Base-by-base conservation (phyloP, 2,113 vertebrate species). In the Mobula birostris region DNA sequence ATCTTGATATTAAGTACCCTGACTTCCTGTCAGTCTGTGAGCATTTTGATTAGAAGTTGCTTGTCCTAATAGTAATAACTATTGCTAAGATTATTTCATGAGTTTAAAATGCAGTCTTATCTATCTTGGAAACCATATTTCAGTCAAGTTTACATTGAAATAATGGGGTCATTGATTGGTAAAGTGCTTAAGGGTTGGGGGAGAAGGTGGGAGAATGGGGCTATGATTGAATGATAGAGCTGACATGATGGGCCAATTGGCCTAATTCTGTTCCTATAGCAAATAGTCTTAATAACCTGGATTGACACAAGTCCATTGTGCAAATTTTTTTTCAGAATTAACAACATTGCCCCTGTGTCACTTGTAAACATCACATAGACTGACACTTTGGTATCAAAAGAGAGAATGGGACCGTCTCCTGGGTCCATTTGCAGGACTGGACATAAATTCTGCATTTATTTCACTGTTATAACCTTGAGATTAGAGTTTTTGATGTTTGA, bases 401-500 rank as follows among this genome's bases (percentile, higher is more conserved):
- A 56, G 91, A 93, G 91, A 56, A 76, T 56, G 36, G 36, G 72
- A 56, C 40, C 11, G 40, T 93, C 91, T 93, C 91, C 21, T 40
- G 70, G 91, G 91, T 93, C 40, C 40, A 48, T 93, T 93, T 93
- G 36, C 66, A 24, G 70, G 91, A 70, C 8, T 74, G 68, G 19
- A 70, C 91, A 74, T 74, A 70, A 93, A 74, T 93, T 8, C 74
- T 74, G 36, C 21, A 40, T 93, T 93, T 76, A 70, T 70, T 40
- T 93, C 68, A 93, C 70, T 76, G 21, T 36, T 93, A 56, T 72
- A 93, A 72, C 68, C 70, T 74, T 93, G 91, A 76, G 68, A 68
- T 93, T 5, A 27, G 40, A 48, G 68, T 56, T 56, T 93, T 93
- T 76, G 91, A 93, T 93, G 91, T 93, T 93, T 70, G 91, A 93